Conservation (phyloP, 2,797 vertebrate genomes). For the Sparus aurata region DNA sequence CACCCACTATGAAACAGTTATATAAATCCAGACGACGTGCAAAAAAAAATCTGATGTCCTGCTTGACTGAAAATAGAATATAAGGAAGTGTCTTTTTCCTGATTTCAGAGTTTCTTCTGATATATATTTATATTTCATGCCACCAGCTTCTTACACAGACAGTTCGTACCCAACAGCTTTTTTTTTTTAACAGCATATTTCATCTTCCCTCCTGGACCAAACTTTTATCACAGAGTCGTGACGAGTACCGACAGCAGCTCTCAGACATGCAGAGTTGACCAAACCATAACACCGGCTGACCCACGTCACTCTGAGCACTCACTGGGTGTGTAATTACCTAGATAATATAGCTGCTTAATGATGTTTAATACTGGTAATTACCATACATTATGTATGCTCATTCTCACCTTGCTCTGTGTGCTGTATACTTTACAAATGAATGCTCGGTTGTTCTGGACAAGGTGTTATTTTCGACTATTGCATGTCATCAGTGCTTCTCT, state of each 20-base stretch:
- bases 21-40: neutral
- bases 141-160: neutral
- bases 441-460: neutral
- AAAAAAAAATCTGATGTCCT: conserved; percentile 3
- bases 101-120: neutral
- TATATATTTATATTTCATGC: neutral
- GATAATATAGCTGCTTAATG: neutral
- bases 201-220: neutral
- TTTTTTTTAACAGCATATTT: neutral
- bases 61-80: conserved; percentile 9
- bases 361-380: neutral
- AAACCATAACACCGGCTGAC: neutral
- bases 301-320: neutral
- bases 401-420: neutral
- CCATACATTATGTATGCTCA: neutral
- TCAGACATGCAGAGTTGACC: neutral
- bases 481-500: neutral
- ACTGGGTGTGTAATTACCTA: neutral
- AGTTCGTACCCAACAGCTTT: neutral
- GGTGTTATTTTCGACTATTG: neutral
- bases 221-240: neutral
- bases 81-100: neutral
- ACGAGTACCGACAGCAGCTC: neutral
- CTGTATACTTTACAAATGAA: neutral
- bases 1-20: conserved; percentile 5